Conservation (phyloP, 2,113 vertebrate genomes). For the Mesembrinibis cayennensis region DNA sequence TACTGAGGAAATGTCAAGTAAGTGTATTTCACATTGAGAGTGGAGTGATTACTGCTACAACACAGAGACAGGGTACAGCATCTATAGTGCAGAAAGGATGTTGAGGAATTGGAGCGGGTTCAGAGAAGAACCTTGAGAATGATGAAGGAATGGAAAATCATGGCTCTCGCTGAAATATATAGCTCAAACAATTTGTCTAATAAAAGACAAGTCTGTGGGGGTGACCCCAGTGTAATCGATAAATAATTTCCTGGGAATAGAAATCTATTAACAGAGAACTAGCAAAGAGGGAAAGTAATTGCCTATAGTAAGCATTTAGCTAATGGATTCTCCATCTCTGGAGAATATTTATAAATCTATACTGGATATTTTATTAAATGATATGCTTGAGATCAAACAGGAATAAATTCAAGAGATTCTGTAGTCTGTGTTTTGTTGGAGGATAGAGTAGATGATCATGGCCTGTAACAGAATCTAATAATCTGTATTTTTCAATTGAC, state of each 20-base stretch:
- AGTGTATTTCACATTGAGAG: neutral
- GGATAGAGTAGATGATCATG: neutral
- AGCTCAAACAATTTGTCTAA: neutral
- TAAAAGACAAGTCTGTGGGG: neutral
- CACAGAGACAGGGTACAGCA: neutral
- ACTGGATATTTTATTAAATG: neutral
- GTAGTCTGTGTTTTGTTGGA: neutral
- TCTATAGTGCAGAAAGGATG: neutral
- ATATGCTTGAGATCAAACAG: neutral
- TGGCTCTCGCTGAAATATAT: neutral
- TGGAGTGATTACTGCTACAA: neutral
- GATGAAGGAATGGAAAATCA: neutral
- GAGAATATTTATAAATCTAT: slow-evolving; percentile 40
- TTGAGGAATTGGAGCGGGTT: neutral
- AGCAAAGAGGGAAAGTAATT: slow-evolving; percentile 8
- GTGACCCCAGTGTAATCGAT: neutral
- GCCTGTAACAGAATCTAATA: neutral
- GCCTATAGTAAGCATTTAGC: neutral
- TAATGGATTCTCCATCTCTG: slow-evolving; percentile 8
- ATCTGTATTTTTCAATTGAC: neutral
- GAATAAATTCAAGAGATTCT: slow-evolving; percentile 5
- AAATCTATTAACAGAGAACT: slow-evolving; percentile 15
- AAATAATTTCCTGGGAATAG: slow-evolving; percentile 38
- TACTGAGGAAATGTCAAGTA: neutral
- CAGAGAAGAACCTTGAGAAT: neutral